phyloP scores from a whole-genome alignment of 2,113 vertebrate genomes.

The Limanda limanda region DNA sequence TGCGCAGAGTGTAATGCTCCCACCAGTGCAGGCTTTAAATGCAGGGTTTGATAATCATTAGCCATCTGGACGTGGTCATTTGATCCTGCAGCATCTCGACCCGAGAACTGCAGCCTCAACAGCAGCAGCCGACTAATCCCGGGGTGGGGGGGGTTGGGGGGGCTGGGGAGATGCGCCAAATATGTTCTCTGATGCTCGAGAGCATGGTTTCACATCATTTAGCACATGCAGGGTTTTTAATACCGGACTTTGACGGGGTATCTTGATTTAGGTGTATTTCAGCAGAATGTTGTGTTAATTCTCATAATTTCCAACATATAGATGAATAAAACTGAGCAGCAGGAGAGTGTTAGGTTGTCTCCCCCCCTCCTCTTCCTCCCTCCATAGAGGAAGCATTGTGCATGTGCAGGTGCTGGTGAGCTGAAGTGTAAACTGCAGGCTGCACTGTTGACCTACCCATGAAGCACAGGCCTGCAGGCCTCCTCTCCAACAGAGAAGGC shows the following conservation, averaged over 20 bases:
- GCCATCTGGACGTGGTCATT: conserved; percentile 85
- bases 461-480: conserved; percentile 48
- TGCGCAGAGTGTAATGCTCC: conserved; percentile 10
- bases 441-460: background rate
- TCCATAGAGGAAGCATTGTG: background rate
- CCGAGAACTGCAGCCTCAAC: conserved; percentile 73
- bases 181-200: conserved; percentile 17
- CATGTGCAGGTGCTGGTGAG: conserved; percentile 3
- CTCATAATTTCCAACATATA: too few relatives aligned
- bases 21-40: conserved; percentile 58
- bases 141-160: conserved; percentile 31
- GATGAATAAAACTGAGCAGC: background rate
- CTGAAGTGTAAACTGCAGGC: background rate
- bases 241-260: background rate
- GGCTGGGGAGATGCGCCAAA: conserved; percentile 35
- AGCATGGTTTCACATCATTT: conserved; percentile 11
- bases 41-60: conserved; percentile 72
- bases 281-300: too few relatives aligned
- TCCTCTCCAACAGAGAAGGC: conserved; percentile 5
- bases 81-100: conserved; percentile 80
- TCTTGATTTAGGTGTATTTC: too few relatives aligned
- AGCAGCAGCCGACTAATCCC: conserved; percentile 70
- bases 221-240: too few relatives aligned
- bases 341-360: background rate
- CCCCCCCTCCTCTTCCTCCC: background rate